These are phyloP conservation scores for Crocodylus rhombifer DNA, from an alignment of 2,797 vertebrate genomes.

Conservation along the genomic window DNA sequence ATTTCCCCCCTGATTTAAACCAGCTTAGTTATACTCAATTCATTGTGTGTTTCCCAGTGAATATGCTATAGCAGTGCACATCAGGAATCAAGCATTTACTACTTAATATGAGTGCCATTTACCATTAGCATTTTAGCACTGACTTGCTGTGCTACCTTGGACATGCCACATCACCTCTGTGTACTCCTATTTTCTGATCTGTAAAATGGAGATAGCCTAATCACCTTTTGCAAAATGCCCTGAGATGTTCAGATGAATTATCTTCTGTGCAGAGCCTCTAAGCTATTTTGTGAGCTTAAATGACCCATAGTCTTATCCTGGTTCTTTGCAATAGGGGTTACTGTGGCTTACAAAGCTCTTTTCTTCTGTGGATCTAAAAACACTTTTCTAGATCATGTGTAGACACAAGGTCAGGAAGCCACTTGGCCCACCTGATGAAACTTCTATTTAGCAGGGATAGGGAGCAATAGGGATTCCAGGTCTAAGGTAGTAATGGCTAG, in stretches of 20 bases:
- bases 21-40: not conserved
- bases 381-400: not conserved
- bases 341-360: not conserved
- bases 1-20: not conserved
- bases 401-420: not conserved
- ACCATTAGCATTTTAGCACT: not conserved
- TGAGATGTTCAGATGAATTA: not conserved
- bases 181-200: not conserved
- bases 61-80: not conserved
- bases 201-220: not conserved
- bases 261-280: not conserved
- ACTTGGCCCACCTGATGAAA: not conserved
- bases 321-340: not conserved
- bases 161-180: not conserved
- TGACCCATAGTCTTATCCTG: not conserved
- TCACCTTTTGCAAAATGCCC: not conserved
- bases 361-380: not conserved
- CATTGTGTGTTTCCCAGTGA: fast-evolving
- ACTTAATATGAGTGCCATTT: no score
- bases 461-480: not conserved
- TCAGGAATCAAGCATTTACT: not conserved
- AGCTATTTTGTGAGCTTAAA: constrained; percentile 26
- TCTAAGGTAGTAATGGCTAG: not conserved
- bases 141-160: fast-evolving
- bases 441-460: fast-evolving